phyloP scores from a whole-genome alignment of 2,888 invertebrate species.

The Andrena haemorrhoa region DNA sequence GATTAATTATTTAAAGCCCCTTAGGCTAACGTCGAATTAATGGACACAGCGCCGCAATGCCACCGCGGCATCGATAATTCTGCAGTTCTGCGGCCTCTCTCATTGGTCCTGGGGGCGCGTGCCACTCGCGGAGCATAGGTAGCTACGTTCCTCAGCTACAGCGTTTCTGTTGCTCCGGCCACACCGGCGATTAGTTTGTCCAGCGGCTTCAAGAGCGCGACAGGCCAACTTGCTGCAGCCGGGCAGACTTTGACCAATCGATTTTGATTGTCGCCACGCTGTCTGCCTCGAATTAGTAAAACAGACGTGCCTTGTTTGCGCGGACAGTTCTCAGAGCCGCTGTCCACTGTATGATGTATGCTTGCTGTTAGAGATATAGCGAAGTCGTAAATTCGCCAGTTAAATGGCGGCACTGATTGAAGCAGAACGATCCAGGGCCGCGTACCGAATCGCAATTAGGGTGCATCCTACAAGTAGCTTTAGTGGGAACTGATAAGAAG shows the following conservation, averaged over 20 bases:
- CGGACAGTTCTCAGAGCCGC: neutral
- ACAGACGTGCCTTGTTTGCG: constrained; percentile 2
- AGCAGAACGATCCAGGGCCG: no score
- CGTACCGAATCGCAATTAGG: no score
- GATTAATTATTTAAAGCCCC: constrained; percentile 81
- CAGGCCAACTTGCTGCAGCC: neutral
- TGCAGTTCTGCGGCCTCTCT: constrained; percentile 72
- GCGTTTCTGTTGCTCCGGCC: constrained; percentile 4
- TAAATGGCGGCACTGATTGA: neutral
- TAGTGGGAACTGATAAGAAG: no score
- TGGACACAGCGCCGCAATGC: constrained; percentile 77
- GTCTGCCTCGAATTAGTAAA: constrained; percentile 2
- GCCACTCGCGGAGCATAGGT: constrained; percentile 46
- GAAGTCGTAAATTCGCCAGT: no score
- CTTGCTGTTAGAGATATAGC: neutral
- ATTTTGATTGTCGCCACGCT: neutral
- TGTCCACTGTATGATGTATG: neutral
- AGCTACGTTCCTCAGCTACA: constrained; percentile 6
- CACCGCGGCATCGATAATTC: constrained; percentile 80
- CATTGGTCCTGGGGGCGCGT: constrained; percentile 66
- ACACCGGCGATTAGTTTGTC: constrained; percentile 26
- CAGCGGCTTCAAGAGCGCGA: neutral
- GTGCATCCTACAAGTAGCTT: no score
- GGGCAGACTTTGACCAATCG: neutral
- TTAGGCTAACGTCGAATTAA: constrained; percentile 81